A percentile compares a stretch with the other conserved stretches of the same genome.
phyloP scores from a whole-genome alignment of 2,888 invertebrate species.

The Ochropleura plecta region DNA sequence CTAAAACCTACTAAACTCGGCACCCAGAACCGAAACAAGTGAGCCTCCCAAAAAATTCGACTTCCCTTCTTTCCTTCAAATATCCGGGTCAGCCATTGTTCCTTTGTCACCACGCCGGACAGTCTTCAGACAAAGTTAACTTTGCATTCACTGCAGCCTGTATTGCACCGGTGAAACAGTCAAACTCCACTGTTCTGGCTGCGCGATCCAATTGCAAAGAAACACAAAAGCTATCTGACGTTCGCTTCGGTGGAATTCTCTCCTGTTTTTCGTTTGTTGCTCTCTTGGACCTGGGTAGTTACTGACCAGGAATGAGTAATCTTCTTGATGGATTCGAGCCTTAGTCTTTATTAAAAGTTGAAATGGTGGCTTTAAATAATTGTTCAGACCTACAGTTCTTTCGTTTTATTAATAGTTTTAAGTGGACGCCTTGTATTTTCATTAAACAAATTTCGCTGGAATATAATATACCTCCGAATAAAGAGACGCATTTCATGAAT shows the following conservation, averaged over 20 bases:
- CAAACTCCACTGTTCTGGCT: slow-evolving; percentile 56
- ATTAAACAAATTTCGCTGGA: too few relatives aligned
- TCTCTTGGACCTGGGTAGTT: slow-evolving; percentile 69
- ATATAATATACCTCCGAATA: too few relatives aligned
- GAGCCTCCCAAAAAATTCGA: slow-evolving; percentile 76
- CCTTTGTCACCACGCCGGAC: slow-evolving; percentile 84
- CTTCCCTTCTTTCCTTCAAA: slow-evolving; percentile 81
- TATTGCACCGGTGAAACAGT: slow-evolving; percentile 64
- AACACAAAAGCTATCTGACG: slow-evolving; percentile 80
- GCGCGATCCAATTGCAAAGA: slow-evolving; percentile 67
- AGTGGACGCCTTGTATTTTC: not conserved
- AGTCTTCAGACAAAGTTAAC: slow-evolving; percentile 76
- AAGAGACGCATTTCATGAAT: too few relatives aligned
- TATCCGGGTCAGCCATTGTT: slow-evolving; percentile 87
- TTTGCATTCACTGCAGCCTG: slow-evolving; percentile 72
- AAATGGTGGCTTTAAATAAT: slow-evolving; percentile 36
- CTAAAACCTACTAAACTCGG: slow-evolving; percentile 34
- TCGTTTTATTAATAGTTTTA: slow-evolving; percentile 32
- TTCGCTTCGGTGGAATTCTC: slow-evolving; percentile 73
- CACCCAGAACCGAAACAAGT: slow-evolving; percentile 58
- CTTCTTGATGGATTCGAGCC: slow-evolving; percentile 71
- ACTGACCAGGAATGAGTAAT: slow-evolving; percentile 75
- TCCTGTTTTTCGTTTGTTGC: slow-evolving; percentile 77
- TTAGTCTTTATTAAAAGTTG: slow-evolving; percentile 58
- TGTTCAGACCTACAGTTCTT: slow-evolving; percentile 11